These are phyloP conservation scores for Zelleria hepariella DNA, from an alignment of 2,888 invertebrate genomes.

Conservation along the genomic window DNA sequence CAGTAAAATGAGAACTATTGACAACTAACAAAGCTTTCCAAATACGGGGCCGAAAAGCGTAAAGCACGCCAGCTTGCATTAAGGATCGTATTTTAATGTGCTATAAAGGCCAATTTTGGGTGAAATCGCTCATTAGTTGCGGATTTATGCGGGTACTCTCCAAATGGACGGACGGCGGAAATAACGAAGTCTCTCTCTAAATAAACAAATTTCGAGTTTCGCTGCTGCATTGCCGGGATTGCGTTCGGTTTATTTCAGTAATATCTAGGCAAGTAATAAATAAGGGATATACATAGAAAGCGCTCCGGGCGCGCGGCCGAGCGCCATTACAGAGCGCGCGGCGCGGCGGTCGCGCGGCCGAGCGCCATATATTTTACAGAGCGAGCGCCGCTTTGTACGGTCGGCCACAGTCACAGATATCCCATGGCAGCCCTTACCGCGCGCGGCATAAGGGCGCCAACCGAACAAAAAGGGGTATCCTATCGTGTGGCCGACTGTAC, in stretches of 20 bases:
- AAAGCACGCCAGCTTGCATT: background rate
- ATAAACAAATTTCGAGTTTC: background rate
- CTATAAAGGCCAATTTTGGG: background rate
- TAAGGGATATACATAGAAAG: background rate
- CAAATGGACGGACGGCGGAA: background rate
- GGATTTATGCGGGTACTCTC: background rate
- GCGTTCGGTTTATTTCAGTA: background rate
- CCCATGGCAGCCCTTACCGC: too few relatives aligned
- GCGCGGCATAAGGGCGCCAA: too few relatives aligned
- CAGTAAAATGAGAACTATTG: background rate
- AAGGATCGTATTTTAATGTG: background rate
- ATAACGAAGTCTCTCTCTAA: background rate
- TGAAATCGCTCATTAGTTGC: background rate
- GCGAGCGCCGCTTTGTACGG: too few relatives aligned
- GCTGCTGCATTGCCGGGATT: background rate
- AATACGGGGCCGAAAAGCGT: background rate
- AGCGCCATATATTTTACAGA: too few relatives aligned
- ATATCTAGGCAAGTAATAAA: background rate
- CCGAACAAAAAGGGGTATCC: too few relatives aligned
- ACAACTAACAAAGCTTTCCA: background rate
- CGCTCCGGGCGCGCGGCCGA: too few relatives aligned
- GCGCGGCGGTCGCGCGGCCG: too few relatives aligned
- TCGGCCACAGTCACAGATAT: too few relatives aligned
- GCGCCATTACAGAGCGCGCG: too few relatives aligned
- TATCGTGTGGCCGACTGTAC: too few relatives aligned